Base-by-base conservation (phyloP, 1,140 invertebrate species). In the Camponotus pennsylvanicus region DNA sequence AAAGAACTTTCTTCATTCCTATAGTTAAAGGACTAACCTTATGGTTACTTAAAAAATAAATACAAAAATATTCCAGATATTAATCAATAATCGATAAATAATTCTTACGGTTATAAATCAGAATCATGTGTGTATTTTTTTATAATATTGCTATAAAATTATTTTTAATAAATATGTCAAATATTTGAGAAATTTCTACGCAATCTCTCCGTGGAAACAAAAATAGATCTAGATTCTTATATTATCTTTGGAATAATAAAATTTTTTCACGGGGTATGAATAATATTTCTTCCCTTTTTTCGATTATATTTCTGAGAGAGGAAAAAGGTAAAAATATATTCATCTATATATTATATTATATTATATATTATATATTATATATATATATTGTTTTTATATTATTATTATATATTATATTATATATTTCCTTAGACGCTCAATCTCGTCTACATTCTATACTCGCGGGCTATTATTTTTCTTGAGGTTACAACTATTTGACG, bases 381-480 rank as follows among this genome's bases (percentile, higher is more conserved):
- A 27, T 27, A 21, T 27, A 27, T 27, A 27, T 27, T 27, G 1
- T 27, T 27, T 27, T 27, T 27, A 27, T 27, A 1, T 27, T 27
- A 27, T 27, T 27, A 27, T 27, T 27, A 27, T 27, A 27, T 27
- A 27, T 27, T 27, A 1, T 27, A 27, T 27, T 27, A 27, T 27
- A 27, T 27, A 52, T 69, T 80, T 57, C 21, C 27, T 40, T 69
- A 37, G 34, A 32, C 13, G 32, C 63, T 27, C 8, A 3, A 15
- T 61, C 27, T 27, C 13, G n/a, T 42, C 15, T 42, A 40, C 18
- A 67, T 67, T n/a, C 64, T 21, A 34, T 3, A 52, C 49, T 73
- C 34, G 71, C 79, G 11, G 27, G 32, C 40, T 83, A 49, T 83
- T 83, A 83, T 75, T 75, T 59, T 75, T 15, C 13, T 61, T 40